These are phyloP conservation scores for Echinops telfairi DNA, from an alignment of 2,113 vertebrate genomes.

Conservation along the genomic window DNA sequence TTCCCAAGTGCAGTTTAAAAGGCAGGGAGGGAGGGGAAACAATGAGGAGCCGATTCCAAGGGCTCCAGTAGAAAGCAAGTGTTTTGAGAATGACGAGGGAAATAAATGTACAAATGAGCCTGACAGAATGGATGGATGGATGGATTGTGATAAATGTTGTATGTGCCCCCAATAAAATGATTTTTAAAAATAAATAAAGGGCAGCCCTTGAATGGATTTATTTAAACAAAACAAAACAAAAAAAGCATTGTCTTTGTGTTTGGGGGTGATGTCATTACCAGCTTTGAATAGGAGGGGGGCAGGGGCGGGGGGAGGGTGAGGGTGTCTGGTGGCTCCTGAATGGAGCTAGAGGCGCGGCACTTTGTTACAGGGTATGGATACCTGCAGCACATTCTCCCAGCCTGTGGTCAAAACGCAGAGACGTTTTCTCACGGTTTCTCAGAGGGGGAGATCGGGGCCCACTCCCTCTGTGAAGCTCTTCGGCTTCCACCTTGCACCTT, in stretches of 20 bases:
- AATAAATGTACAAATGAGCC: too few relatives aligned
- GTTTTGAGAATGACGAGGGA: too few relatives aligned
- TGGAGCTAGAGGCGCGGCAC: not conserved
- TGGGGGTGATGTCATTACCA: not conserved
- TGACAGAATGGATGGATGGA: too few relatives aligned
- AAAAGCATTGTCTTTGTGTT: not conserved
- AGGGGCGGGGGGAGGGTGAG: fast-evolving
- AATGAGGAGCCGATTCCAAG: too few relatives aligned
- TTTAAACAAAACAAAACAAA: too few relatives aligned
- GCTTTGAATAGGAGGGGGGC: not conserved
- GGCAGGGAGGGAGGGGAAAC: not conserved
- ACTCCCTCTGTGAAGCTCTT: not conserved
- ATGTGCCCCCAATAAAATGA: too few relatives aligned
- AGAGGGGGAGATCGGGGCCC: not conserved
- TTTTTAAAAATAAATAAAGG: not conserved
- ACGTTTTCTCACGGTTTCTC: not conserved
- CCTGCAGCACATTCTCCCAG: not conserved
- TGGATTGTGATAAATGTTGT: too few relatives aligned
- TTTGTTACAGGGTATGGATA: not conserved
- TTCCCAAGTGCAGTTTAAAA: not conserved
- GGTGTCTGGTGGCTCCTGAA: too few relatives aligned
- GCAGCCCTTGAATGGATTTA: too few relatives aligned
- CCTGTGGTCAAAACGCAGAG: not conserved
- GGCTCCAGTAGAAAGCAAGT: too few relatives aligned
- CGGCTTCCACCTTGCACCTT: not conserved